Evolutionary conservation across 2,113 vertebrate genomes (phyloP), one percentile per base, ranked within the genome.

Genomic region (Chlamydotis undulata): DNA sequence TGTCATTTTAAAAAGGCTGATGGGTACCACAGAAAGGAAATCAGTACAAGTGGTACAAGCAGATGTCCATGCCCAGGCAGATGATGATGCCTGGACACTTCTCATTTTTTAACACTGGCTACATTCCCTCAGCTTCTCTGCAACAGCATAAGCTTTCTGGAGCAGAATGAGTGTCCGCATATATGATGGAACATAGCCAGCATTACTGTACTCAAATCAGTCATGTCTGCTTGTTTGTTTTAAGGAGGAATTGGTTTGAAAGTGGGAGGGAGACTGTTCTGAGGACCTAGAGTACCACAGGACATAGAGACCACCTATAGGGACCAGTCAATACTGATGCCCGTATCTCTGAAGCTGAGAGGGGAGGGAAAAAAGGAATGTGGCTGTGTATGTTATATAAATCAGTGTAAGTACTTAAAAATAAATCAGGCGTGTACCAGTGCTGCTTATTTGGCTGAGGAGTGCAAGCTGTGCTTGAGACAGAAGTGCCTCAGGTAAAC

Each of bases 91-190:
- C 37, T 77, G 71, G 50, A 63, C 37, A 18, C 23, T 93, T 93
- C 25, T 83, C 56, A 77, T 93, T 89, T 89, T 89, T 83, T 93
- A 85, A 69, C 39, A 26, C 25, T 94, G 84, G 41, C 70, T 91
- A 10, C 18, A 2, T 93, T 93, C 63, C 45, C 13, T 77, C 19
- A 28, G 59, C 84, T 77, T 64, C 11, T 4, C 10, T 7, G 1
- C 19, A 69, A 77, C n/a, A 70, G n/a, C 37, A 74, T 45, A 67
- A 87, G 75, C 31, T 93, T 91, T 96, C 76, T 91, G 90, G 78
- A 95, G 89, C 96, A 96, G 93, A 96, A 96, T 15, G 50, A 50
- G 87, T 77, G 59, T 73, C 82, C 64, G 61, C 49, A 33, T 93
- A 53, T 79, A 87, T 57, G 41, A 41, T 67, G 76, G 84, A 76